phyloP scores from a whole-genome alignment of 2,888 invertebrate genomes.

The Drosophila helvetica region DNA sequence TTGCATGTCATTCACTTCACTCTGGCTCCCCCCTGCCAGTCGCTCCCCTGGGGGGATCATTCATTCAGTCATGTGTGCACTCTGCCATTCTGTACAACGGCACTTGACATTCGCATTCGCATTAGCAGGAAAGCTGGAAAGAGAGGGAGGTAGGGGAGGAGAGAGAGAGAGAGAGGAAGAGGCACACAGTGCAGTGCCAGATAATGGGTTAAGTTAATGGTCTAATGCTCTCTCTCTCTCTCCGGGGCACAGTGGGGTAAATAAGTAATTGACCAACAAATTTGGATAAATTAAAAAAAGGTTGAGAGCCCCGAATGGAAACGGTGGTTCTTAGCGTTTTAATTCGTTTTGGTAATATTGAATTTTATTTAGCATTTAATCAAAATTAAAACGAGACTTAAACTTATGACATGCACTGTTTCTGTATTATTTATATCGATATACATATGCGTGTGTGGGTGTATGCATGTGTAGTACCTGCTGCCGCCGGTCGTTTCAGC shows the following conservation, averaged over 20 bases:
- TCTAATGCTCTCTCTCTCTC: neutral
- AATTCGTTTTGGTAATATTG: neutral
- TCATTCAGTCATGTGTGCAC: conserved; percentile 62
- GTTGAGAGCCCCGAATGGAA: too few species aligned
- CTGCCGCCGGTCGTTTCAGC: conserved; percentile 29
- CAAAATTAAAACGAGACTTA: neutral
- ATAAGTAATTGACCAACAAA: too few species aligned
- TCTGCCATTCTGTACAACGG: conserved; percentile 50
- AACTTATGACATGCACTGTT: neutral
- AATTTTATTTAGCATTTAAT: neutral
- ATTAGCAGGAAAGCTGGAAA: conserved; percentile 24
- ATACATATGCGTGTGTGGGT: conserved; percentile 23
- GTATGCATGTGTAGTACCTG: conserved; percentile 32
- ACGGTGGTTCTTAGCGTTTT: too few species aligned
- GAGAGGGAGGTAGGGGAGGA: neutral
- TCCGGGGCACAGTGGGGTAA: neutral
- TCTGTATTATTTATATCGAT: conserved; percentile 8
- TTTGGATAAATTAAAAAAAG: too few species aligned
- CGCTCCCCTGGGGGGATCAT: neutral
- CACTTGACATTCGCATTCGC: conserved; percentile 70
- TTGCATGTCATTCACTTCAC: conserved; percentile 36
- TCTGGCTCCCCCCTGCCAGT: neutral
- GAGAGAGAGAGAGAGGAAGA: neutral
- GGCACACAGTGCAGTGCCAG: neutral
- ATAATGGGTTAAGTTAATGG: neutral